Base-by-base conservation (phyloP, 1,140 invertebrate species). In the Micrasema longulum region DNA sequence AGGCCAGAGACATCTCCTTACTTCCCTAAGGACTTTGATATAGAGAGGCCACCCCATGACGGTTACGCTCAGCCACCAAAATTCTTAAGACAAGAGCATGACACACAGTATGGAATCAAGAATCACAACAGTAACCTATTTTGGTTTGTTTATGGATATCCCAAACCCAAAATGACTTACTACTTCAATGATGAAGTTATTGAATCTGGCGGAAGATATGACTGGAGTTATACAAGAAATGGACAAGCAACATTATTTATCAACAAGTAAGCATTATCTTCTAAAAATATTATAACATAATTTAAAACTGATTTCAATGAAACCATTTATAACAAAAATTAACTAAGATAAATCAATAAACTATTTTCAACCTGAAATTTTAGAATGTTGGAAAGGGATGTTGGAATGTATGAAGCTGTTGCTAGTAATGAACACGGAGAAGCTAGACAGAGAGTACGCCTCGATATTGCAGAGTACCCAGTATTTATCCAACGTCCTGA, bases 141-240 rank as follows among this genome's bases (percentile, higher is more conserved):
- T 82, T 97, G 95, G 93, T 97, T 94, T 79, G 93, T 97, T 11
- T 97, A 96, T 79, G 95, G 95, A 0, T 96, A 97, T 82, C 95
- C 95, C 0, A 95, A 96, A 79, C 95, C 95, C 1, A 93, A 90
- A 79, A 92, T 97, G 88, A 90, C 87, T 0, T 98, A 95, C 83
- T 93, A 91, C 78, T 95, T 95, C 82, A 92, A 97, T 77, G 93
- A 93, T 75, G 88, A 92, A 79, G 84, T 89, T 1, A 92, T 97
- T 50, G 92, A 95, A 77, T 89, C 89, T 76, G 94, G 91, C 4
- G 93, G 93, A 5, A 84, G 93, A 72, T 96, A 92, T 77, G 92
- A 94, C 78, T 91, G 89, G 77, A 94, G 92, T 75, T 95, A 96
- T 78, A 95, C 93, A 0, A 89, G 94, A 74, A 97, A 96, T 78